Evolutionary conservation across 2,888 invertebrate species (phyloP), one percentile per base, ranked within the genome.

Genomic region (Melieria omissa): DNA sequence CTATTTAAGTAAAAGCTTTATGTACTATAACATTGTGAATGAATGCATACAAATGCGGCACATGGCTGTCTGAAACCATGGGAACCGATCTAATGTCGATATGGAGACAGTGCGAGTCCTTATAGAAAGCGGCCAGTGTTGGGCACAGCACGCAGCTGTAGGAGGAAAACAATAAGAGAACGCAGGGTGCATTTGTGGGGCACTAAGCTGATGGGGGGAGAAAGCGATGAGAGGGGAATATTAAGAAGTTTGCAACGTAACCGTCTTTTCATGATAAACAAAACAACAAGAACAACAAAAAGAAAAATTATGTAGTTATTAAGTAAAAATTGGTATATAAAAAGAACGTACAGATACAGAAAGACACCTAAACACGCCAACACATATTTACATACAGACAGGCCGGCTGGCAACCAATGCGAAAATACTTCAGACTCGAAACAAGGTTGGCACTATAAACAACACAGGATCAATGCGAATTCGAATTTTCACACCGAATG

Each of bases 241-340:
- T 44, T 69, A 62, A 45, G 52, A 69, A 62, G 63, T 69, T 72
- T 77, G 77, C 73, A 77, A 77, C 77, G 74, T 75, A 77, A 76
- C 77, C 77, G 77, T 77, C 77, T 77, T 75, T 77, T 77, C 69
- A 69, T 62, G 46, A 73, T 57, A 73, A 65, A 70, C 58, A 69
- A 69, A 69, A 41, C 29, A 58, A 66, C 3, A 66, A 47, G 44
- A 41, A 57, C 44, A 54, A 67, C 49, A 61, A 2, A 67, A 49
- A 72, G 14, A 67, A 54, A 68, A 16, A 71, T 58, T 42, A 57
- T 63, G 42, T 57, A 57, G 29, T 29, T 29, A 29, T 29, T 29
- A 29, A 29, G 29, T 29, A 29, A 29, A 29, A 58, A 65, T 55
- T 52, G 42, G 14, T 4, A 14, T 62, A 14, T 4, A 29, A 71